Conservation (phyloP, 2,797 vertebrate genomes). For the Fundulus diaphanus region DNA sequence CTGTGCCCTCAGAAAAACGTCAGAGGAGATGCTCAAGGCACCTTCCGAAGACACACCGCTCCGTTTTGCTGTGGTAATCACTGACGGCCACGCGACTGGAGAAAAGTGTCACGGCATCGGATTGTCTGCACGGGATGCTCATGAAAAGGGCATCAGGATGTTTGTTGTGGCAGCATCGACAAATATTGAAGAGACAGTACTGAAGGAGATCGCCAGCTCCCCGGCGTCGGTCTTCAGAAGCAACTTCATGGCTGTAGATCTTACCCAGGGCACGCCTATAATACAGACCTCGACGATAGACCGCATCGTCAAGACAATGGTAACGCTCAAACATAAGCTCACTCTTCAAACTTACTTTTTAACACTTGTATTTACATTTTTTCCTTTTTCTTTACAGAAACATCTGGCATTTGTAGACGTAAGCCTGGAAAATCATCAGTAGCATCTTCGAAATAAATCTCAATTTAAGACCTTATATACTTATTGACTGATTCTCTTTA, state of each 20-base stretch:
- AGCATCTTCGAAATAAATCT: not conserved
- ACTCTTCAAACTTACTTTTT: not conserved
- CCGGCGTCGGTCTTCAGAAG: conserved; percentile 86
- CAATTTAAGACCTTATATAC: not conserved
- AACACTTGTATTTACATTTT: conserved; percentile 23
- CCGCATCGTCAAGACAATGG: conserved; percentile 93
- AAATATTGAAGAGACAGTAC: conserved; percentile 84
- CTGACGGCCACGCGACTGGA: conserved; percentile 93
- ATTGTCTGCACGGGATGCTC: conserved; percentile 85
- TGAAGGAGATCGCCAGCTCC: conserved; percentile 89
- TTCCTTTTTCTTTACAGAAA: conserved; percentile 80
- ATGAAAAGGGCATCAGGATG: conserved; percentile 85
- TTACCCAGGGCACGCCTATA: conserved; percentile 47
- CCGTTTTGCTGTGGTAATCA: conserved; percentile 92
- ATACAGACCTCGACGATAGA: conserved; percentile 81
- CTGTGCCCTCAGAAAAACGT: conserved; percentile 91
- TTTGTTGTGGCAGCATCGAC: conserved; percentile 88
- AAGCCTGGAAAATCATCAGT: conserved; percentile 47
- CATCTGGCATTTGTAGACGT: conserved; percentile 90
- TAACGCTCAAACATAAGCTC: conserved; percentile 57
- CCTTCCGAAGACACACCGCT: conserved; percentile 18
- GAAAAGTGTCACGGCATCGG: conserved; percentile 90
- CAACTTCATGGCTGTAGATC: conserved; percentile 83
- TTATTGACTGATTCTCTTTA: conserved; percentile 15
- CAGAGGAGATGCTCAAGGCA: conserved; percentile 71